Conservation (phyloP, 2,888 invertebrate species). For the Drosophila stalkeri region DNA sequence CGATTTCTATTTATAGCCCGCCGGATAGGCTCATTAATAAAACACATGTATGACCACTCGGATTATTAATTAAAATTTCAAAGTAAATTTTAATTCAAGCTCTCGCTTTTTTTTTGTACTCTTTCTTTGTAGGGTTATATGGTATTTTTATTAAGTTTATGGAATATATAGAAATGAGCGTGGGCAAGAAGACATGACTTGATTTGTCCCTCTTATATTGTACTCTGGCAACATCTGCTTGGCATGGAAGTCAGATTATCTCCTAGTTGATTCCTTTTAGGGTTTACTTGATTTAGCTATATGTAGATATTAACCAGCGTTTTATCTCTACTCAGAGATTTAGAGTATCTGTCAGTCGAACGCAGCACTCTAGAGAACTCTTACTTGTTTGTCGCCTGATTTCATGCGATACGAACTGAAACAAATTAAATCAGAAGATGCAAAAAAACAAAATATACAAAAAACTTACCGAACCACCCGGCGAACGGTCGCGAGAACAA, state of each 20-base stretch:
- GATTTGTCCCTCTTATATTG: too few relatives aligned
- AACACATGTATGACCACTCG: conserved; percentile 34
- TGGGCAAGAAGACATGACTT: too few relatives aligned
- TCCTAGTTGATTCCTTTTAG: neutral
- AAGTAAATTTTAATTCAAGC: conserved; percentile 6
- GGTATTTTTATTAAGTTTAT: neutral
- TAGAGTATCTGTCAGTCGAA: neutral
- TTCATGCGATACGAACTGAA: conserved; percentile 11
- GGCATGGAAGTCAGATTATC: neutral
- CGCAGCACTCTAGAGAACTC: neutral
- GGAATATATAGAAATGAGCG: neutral
- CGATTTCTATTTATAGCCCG: conserved; percentile 42
- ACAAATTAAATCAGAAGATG: conserved; percentile 19
- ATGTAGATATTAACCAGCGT: neutral
- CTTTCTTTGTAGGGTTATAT: neutral
- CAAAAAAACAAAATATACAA: neutral
- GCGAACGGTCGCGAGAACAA: conserved; percentile 46
- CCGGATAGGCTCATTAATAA: conserved; percentile 47
- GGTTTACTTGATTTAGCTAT: neutral
- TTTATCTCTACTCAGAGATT: neutral
- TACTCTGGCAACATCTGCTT: too few relatives aligned
- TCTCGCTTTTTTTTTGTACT: neutral
- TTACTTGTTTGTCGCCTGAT: conserved; percentile 9
- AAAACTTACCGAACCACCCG: conserved; percentile 23
- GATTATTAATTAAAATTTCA: conserved; percentile 18